Percentiles rank a stretch among this genome's conserved stretches.
phyloP scores from a whole-genome alignment of 2,113 vertebrate species.

The Notothenia rossii region DNA sequence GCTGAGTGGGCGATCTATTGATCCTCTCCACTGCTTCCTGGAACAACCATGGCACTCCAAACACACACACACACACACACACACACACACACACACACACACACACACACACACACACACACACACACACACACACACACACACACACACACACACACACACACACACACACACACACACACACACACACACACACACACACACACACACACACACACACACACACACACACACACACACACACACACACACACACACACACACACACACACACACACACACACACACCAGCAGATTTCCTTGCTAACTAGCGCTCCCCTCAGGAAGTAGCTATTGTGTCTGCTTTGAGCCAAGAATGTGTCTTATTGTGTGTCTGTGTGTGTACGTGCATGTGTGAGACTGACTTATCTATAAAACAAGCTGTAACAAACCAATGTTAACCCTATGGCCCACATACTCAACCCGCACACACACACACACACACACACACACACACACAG shows the following conservation, averaged over 20 bases:
- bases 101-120: constrained; percentile 41
- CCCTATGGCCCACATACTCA: constrained; percentile 54
- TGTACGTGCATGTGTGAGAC: constrained; percentile 20
- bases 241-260: constrained; percentile 48
- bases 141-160: constrained; percentile 33
- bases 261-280: constrained; percentile 52
- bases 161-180: constrained; percentile 29
- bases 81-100: constrained; percentile 35
- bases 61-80: neutral
- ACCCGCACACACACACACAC: constrained; percentile 32
- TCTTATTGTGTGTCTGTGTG: constrained; percentile 47
- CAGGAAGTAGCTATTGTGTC: constrained; percentile 77
- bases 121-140: neutral
- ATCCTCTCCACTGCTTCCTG: constrained; percentile 79
- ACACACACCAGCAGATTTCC: constrained; percentile 52
- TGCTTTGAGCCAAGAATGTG: constrained; percentile 71
- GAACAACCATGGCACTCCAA: constrained; percentile 71
- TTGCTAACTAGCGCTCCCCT: constrained; percentile 73
- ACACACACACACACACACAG: no score
- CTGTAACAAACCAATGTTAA: constrained; percentile 70
- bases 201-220: constrained; percentile 35
- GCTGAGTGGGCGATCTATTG: constrained; percentile 82
- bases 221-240: neutral
- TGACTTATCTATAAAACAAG: constrained; percentile 62
- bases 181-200: constrained; percentile 1